Percentiles rank a stretch among this genome's conserved stretches.
Conservation (phyloP, 2,113 vertebrate species). For the Charadrius vociferus region DNA sequence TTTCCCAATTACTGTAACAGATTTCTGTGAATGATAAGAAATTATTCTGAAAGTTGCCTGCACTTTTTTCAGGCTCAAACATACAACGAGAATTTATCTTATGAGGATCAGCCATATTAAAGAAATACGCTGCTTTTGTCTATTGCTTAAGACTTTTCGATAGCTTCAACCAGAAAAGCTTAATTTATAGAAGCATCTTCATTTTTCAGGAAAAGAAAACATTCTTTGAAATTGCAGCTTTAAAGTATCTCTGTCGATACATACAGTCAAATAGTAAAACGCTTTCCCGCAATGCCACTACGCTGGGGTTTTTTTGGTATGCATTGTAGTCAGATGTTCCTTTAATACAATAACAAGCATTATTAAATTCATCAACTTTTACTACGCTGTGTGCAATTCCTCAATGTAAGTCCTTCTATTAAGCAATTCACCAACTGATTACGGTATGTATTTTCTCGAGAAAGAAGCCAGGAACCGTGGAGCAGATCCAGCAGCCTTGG, state of each 20-base stretch:
- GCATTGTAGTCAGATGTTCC: background rate
- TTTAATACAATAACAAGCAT: background rate
- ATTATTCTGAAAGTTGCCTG: background rate
- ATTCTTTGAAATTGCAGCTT: background rate
- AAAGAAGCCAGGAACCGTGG: background rate
- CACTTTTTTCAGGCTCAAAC: background rate
- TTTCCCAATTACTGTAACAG: background rate
- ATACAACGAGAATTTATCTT: background rate
- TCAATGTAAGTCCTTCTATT: background rate
- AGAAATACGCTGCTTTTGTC: background rate
- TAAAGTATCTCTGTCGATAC: background rate
- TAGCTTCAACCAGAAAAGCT: background rate
- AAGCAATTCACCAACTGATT: conserved; percentile 18
- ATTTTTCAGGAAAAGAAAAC: background rate
- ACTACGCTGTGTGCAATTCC: background rate
- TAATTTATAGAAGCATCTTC: background rate
- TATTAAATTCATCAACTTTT: conserved; percentile 17
- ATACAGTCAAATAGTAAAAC: background rate
- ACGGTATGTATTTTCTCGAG: background rate
- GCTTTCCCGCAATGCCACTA: background rate
- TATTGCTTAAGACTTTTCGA: background rate
- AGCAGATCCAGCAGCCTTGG: background rate
- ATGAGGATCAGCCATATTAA: background rate
- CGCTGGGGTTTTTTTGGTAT: background rate
- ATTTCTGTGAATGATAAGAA: background rate